phyloP scores from a whole-genome alignment of 1,140 invertebrate species.

The Fopius arisanus region DNA sequence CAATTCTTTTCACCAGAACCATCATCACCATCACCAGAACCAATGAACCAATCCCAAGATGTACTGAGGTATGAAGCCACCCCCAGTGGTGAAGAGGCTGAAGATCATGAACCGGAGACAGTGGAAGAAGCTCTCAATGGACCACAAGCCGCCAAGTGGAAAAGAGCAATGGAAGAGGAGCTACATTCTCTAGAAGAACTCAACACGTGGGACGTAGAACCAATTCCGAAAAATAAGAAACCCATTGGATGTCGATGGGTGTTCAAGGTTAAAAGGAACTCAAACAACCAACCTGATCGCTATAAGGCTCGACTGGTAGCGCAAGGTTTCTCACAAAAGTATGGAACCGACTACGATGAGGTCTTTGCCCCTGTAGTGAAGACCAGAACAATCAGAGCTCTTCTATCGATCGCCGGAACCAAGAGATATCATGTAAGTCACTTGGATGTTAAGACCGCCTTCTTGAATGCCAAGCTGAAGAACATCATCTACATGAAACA shows the following conservation, averaged over 20 bases:
- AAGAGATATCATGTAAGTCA: background rate
- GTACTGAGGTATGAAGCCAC: background rate
- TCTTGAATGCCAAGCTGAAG: background rate
- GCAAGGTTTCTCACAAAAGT: background rate
- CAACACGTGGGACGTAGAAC: background rate
- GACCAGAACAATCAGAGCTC: background rate
- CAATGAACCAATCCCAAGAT: background rate
- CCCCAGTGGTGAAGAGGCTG: too few species aligned
- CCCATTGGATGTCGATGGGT: background rate
- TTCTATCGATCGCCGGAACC: background rate
- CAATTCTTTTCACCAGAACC: too few species aligned
- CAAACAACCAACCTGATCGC: background rate
- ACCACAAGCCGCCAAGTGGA: background rate
- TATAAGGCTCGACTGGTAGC: background rate
- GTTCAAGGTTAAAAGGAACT: background rate
- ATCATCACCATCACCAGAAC: background rate
- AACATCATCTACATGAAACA: background rate
- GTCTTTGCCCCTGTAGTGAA: background rate
- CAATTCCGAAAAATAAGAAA: background rate
- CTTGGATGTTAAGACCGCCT: background rate
- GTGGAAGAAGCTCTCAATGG: background rate
- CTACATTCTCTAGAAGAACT: background rate
- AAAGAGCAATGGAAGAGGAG: background rate
- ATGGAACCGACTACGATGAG: background rate
- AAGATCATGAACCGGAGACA: background rate